Evolutionary conservation across 2,888 invertebrate species (phyloP), one percentile per base, ranked within the genome.

Genomic region (Seira sanloemensis): DNA sequence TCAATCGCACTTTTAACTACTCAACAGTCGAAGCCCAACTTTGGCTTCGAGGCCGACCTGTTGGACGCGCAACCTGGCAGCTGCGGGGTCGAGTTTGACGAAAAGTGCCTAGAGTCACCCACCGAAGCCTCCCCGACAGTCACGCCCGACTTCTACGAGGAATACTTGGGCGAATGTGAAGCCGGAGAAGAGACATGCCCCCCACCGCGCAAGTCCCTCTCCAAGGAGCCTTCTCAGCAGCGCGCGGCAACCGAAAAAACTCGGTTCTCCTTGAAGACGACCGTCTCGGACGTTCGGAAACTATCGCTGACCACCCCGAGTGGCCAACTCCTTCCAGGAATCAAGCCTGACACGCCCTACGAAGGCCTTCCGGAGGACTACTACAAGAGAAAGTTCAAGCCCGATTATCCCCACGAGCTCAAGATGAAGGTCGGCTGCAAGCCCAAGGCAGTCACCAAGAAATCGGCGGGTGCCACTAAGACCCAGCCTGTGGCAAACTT

Each of bases 391-490:
- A 66, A 79, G 2, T 83, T 50, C 25, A 69, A 67, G 16, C 71
- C 83, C 0, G 86, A 86, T 21, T 86, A 86, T 62, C 83, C 86
- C 12, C 9, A 16, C 1, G 86, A 76, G 5, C 67, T 86, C 9
- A 71, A 54, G 18, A 76, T 86, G 73, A 76, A 68, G 25, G 46
- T 58, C 21, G 72, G 72, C 0, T 86, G 86, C 24, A 25, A 21
- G 0, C 7, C 80, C 7, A 79, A 77, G 27, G 16, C 72, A 1
- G 0, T 16, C 0, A 50, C 65, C 16, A 72, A 46, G 67, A 54
- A 74, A 9, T 73, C 75, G 0, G 46, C 78, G 21, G 86, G 78
- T 1, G 25, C 24, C 2, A 74, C 83, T 19, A 75, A 21, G n/a
- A 74, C 86, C 9, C 83, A 86, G 7, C 76, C 83, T 12, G 66